A percentile compares a stretch with the other conserved stretches of the same genome.
These are phyloP conservation scores for Cathartes aura DNA, from an alignment of 2,113 vertebrate species.

Conservation along the genomic window DNA sequence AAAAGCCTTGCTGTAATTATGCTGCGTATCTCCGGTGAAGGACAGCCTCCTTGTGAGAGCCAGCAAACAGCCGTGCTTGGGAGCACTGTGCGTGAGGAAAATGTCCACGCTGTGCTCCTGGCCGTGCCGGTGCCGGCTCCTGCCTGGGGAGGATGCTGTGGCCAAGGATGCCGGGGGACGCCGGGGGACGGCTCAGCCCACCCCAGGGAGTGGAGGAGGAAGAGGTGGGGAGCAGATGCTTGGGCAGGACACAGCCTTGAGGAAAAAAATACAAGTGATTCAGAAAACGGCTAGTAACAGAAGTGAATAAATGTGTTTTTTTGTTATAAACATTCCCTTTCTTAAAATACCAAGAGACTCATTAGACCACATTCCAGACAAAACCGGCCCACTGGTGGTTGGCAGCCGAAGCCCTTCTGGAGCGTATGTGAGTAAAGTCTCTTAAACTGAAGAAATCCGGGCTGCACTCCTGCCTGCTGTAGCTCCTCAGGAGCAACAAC, in stretches of 20 bases:
- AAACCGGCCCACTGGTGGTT: background rate
- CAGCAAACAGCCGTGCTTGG: background rate
- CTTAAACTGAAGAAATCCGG: background rate
- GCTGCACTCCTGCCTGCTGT: background rate
- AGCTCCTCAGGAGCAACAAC: background rate
- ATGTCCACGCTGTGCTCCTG: accelerated
- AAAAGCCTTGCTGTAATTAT: background rate
- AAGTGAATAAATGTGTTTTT: background rate
- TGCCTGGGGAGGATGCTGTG: background rate
- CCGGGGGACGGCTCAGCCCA: background rate
- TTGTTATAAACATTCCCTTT: background rate
- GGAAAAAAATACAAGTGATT: background rate
- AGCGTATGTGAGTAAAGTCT: background rate
- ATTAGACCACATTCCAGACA: constrained; percentile 32
- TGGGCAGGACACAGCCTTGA: background rate
- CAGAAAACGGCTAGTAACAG: background rate
- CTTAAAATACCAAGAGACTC: constrained; percentile 37
- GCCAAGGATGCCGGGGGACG: background rate
- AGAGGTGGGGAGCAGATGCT: constrained; percentile 26
- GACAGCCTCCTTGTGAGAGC: background rate
- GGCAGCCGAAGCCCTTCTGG: background rate
- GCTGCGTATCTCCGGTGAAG: background rate
- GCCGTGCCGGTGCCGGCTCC: background rate
- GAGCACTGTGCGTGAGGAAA: background rate
- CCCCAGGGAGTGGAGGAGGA: background rate